Conservation (phyloP, 2,113 vertebrate species). For the Regulus satrapa region DNA sequence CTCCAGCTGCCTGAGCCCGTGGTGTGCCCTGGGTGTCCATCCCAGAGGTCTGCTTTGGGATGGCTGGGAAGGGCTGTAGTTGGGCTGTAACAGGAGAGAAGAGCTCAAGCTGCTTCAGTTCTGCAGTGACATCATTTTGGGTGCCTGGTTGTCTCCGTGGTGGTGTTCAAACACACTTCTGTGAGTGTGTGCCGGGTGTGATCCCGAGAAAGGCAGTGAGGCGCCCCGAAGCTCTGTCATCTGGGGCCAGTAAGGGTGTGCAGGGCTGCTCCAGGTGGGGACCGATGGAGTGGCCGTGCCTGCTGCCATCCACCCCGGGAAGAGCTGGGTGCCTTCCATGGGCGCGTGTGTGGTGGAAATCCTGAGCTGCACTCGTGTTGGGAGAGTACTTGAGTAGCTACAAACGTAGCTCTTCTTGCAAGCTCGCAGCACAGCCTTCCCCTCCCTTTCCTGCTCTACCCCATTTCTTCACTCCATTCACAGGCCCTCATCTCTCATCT, state of each 20-base stretch:
- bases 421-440: background rate
- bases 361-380: background rate
- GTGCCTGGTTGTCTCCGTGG: background rate
- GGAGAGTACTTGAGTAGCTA: background rate
- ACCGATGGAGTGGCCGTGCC: background rate
- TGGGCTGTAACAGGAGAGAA: background rate
- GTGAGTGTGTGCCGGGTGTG: background rate
- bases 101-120: background rate
- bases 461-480: background rate
- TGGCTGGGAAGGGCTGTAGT: background rate
- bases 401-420: background rate
- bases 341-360: background rate
- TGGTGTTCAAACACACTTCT: background rate
- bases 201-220: accelerated
- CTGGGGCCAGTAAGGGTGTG: too few species aligned
- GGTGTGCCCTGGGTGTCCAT: accelerated
- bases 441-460: background rate
- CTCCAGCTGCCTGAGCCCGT: accelerated
- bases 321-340: background rate
- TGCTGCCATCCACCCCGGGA: accelerated
- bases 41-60: background rate
- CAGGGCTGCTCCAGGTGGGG: too few species aligned
- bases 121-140: background rate
- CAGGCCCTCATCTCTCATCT: background rate
- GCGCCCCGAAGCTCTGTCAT: background rate